phyloP scores from a whole-genome alignment of 1,140 invertebrate species.

The Ceratitis capitata region DNA sequence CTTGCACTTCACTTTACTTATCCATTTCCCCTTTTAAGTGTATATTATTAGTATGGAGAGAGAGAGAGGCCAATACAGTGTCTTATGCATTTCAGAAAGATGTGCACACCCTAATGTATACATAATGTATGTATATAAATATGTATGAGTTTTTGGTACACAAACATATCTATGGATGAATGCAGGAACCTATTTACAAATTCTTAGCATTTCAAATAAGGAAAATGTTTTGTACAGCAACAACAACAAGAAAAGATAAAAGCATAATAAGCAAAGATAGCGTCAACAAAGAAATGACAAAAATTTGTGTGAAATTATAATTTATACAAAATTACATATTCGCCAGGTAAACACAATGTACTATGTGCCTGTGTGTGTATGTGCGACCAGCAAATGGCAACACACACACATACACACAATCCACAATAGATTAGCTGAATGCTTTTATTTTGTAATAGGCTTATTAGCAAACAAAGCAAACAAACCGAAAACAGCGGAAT shows the following conservation, averaged over 20 bases:
- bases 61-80: too few species aligned
- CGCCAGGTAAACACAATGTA: neutral
- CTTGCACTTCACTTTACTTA: too few species aligned
- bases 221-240: neutral
- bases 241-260: neutral
- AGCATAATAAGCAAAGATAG: neutral
- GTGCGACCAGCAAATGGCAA: neutral
- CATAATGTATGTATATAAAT: neutral
- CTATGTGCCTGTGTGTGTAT: too few species aligned
- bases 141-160: neutral
- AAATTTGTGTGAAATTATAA: neutral
- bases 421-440: neutral
- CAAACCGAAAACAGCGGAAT: neutral
- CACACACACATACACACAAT: neutral
- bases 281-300: neutral
- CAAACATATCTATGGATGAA: neutral
- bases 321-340: neutral
- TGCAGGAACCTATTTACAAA: neutral
- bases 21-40: too few species aligned
- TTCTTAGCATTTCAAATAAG: neutral
- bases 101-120: neutral
- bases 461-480: neutral
- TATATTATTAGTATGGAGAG: neutral
- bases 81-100: neutral
- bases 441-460: conserved; percentile 2